A percentile compares a stretch with the other conserved stretches of the same genome.
These are phyloP conservation scores for Mythimna pallens DNA, from an alignment of 2,888 invertebrate species.

Conservation along the genomic window DNA sequence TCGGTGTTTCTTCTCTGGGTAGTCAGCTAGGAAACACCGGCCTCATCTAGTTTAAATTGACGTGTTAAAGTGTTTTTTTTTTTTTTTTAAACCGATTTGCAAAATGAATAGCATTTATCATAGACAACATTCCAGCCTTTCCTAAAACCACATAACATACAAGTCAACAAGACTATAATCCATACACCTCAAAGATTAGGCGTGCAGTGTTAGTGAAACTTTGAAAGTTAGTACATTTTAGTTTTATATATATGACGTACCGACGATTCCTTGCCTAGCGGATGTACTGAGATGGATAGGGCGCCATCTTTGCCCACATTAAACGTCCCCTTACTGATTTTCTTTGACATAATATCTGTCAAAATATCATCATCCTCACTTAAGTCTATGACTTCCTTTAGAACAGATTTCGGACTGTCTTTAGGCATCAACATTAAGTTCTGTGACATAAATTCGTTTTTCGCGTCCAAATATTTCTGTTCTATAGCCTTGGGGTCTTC, in stretches of 20 bases:
- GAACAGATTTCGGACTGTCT: conserved; percentile 77
- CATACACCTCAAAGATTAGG: conserved; percentile 60
- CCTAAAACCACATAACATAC: too few relatives aligned
- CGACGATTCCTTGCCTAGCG: conserved; percentile 74
- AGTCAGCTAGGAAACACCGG: too few relatives aligned
- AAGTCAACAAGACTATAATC: not conserved
- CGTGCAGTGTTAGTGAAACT: conserved; percentile 65
- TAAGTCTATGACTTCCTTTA: conserved; percentile 85
- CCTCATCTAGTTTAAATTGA: too few relatives aligned
- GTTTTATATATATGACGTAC: conserved; percentile 76
- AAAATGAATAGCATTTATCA: too few relatives aligned
- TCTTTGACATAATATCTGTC: conserved; percentile 81
- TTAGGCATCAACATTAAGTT: conserved; percentile 87
- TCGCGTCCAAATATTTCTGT: conserved; percentile 86
- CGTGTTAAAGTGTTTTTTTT: too few relatives aligned
- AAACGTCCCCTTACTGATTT: conserved; percentile 81
- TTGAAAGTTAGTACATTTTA: conserved; percentile 71
- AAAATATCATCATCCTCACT: conserved; percentile 83
- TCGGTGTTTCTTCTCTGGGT: too few relatives aligned
- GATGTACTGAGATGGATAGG: conserved; percentile 85
- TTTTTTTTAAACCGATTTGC: too few relatives aligned
- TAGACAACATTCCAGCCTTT: too few relatives aligned
- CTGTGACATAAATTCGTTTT: conserved; percentile 88
- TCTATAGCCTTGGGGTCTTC: conserved; percentile 83
- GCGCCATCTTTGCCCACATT: conserved; percentile 86